Evolutionary conservation across 1,140 invertebrate genomes (phyloP).

Genomic region (Diorhabda elongata): DNA sequence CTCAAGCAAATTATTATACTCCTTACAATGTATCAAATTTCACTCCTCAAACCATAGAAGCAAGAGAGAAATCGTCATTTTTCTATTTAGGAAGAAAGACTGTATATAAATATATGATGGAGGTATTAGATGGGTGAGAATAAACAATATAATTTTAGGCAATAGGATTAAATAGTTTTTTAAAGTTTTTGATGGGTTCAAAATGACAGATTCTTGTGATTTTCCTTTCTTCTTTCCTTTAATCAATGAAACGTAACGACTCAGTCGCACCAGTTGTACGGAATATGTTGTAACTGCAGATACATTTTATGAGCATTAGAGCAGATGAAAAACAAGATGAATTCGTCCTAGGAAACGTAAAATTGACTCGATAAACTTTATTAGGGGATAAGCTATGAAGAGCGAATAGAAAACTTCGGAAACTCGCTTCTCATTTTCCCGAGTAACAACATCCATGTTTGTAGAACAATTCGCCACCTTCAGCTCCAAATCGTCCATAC

Average conservation of each 20-base stretch:
- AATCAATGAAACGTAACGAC: slow-evolving; percentile 29
- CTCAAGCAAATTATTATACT: slow-evolving; percentile 31
- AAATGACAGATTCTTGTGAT: not conserved
- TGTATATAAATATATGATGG: slow-evolving; percentile 35
- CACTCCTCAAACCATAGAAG: slow-evolving; percentile 27
- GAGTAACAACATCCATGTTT: no score
- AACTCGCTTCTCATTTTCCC: no score
- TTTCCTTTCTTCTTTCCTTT: slow-evolving; percentile 25
- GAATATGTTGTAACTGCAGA: slow-evolving; percentile 31
- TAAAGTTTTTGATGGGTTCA: not conserved
- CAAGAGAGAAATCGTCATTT: slow-evolving; percentile 19
- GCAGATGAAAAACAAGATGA: not conserved
- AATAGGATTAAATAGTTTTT: not conserved
- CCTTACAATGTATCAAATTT: slow-evolving; percentile 32
- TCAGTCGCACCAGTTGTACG: slow-evolving; percentile 31
- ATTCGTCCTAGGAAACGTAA: no score
- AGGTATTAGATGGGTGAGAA: slow-evolving; percentile 33
- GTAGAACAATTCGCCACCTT: no score
- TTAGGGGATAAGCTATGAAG: no score
- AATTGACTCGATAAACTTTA: no score
- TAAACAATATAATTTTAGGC: not conserved
- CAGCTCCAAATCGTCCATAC: no score
- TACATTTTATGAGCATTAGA: slow-evolving; percentile 17
- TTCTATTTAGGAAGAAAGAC: slow-evolving; percentile 32
- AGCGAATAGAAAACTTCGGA: no score